phyloP scores from a whole-genome alignment of 2,888 invertebrate genomes.

The Poecilus cupreus region DNA sequence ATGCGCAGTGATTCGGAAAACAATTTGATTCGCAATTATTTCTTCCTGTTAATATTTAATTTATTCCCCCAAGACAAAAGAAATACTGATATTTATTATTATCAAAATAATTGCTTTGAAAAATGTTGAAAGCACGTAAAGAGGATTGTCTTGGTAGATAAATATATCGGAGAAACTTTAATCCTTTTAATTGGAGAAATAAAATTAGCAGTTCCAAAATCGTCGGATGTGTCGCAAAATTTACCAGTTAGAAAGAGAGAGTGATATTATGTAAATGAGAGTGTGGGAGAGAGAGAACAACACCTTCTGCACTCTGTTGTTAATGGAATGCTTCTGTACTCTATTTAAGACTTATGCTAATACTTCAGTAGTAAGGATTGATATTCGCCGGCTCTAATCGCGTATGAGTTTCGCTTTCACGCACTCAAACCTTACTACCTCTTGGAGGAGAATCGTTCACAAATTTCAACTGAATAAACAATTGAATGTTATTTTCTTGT shows the following conservation, averaged over 20 bases:
- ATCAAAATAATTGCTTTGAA: no score
- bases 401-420: conserved; percentile 31
- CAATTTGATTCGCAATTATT: conserved; percentile 47
- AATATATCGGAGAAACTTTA: conserved; percentile 13
- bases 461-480: conserved; percentile 53
- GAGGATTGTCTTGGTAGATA: conserved; percentile 2
- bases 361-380: conserved; percentile 47
- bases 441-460: conserved; percentile 42
- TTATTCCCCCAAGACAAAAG: conserved; percentile 5
- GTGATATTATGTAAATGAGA: conserved; percentile 43
- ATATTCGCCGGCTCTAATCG: conserved; percentile 9
- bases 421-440: conserved; percentile 2
- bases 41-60: conserved; percentile 32
- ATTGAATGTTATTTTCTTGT: conserved; percentile 54
- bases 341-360: conserved; percentile 58
- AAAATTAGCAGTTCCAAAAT: conserved; percentile 40
- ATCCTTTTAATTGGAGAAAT: conserved; percentile 37
- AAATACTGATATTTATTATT: no score
- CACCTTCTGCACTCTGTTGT: conserved; percentile 53
- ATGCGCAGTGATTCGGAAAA: conserved; percentile 42
- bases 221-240: conserved; percentile 41
- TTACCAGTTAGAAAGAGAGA: conserved; percentile 47
- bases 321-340: conserved; percentile 57
- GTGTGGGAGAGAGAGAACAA: conserved; percentile 36
- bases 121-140: not conserved